Evolutionary conservation across 1,140 invertebrate genomes (phyloP).

Genomic region (Papilio helenus): DNA sequence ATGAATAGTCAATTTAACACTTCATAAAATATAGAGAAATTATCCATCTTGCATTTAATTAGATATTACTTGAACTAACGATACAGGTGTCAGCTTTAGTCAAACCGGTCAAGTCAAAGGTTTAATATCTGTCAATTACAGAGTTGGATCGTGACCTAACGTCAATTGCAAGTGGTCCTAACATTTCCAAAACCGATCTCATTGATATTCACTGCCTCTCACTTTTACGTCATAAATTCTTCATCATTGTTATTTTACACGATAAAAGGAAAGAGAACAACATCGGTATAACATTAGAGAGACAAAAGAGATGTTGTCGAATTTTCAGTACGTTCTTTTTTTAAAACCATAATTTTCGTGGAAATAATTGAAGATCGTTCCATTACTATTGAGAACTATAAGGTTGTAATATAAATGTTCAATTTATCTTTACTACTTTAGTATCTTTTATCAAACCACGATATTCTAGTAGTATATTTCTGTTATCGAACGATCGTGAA

Average conservation of each 20-base stretch:
- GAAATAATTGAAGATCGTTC: too few species aligned
- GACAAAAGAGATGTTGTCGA: too few species aligned
- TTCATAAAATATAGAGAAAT: background rate
- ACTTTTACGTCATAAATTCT: conserved; percentile 5
- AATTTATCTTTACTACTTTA: background rate
- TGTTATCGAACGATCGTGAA: background rate
- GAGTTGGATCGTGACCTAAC: background rate
- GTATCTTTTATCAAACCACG: background rate
- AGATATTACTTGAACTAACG: background rate
- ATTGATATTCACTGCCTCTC: conserved; percentile 15
- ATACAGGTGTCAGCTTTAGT: background rate
- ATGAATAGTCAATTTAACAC: background rate
- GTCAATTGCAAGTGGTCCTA: background rate
- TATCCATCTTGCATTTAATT: background rate
- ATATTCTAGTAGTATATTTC: background rate
- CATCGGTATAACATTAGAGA: too few species aligned
- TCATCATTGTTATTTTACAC: background rate
- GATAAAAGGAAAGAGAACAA: background rate
- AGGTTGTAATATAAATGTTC: background rate
- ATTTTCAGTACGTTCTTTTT: too few species aligned
- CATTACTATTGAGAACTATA: too few species aligned
- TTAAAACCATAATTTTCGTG: too few species aligned
- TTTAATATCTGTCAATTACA: conserved; percentile 4
- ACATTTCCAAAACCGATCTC: conserved; percentile 6
- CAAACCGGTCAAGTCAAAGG: background rate